These are phyloP conservation scores for Cuniculus paca DNA, from an alignment of 2,797 vertebrate species.

Conservation along the genomic window DNA sequence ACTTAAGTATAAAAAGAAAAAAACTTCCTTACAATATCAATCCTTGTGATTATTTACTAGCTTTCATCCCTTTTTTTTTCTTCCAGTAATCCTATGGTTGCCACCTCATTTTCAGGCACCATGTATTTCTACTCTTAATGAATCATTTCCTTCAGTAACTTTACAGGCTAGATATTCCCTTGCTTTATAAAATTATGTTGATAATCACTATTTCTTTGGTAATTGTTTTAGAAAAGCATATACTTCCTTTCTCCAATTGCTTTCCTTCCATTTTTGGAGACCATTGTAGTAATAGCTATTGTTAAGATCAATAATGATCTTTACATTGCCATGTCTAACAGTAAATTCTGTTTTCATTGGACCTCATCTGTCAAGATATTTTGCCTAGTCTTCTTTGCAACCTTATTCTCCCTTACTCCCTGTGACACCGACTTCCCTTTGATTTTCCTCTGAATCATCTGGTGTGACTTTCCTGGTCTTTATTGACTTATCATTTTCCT, in stretches of 20 bases:
- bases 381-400: background rate
- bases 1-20: background rate
- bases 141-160: background rate
- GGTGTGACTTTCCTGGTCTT: background rate
- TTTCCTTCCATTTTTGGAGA: background rate
- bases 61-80: background rate
- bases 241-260: background rate
- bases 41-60: background rate
- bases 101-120: background rate
- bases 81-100: background rate
- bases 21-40: background rate
- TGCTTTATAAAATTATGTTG: background rate
- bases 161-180: background rate
- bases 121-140: background rate
- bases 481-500: background rate
- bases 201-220: background rate
- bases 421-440: background rate
- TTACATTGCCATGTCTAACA: background rate
- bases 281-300: background rate
- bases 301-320: background rate
- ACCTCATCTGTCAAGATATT: background rate
- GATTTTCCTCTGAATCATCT: slow-evolving; percentile 11
- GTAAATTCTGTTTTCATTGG: slow-evolving; percentile 2
- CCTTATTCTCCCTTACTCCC: background rate
- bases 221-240: background rate